Base-by-base conservation (phyloP, 2,888 invertebrate genomes). In the Drosophila infuscata region DNA sequence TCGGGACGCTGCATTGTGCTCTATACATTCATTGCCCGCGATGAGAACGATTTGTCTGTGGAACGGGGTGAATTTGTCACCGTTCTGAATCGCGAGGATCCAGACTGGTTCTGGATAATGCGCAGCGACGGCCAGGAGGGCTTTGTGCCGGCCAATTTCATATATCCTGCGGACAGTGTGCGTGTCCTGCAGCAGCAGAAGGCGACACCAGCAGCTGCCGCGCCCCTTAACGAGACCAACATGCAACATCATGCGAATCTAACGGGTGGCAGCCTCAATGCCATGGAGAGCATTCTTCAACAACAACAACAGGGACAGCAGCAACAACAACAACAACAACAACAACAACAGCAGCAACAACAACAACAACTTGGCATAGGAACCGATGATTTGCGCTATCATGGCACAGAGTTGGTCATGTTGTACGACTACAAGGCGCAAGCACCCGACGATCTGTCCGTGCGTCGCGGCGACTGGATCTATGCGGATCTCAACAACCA, bases 31-130 rank as follows among this genome's bases (percentile, higher is more conserved):
- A 96, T 97, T 46, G 98, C 98, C 0, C 94, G 98, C 41, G 98
- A 98, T 91, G 98, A 98, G 92, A 98, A 98, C 90, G 99, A 99
- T 92, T 96, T 98, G 0, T 97, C 97, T 46, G 98, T 99, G 1
- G 97, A 98, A 89, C 94, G 98, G 56, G 98, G 98, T 0, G 98
- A 99, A 92, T 97, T 98, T 94, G 98, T 99, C n/a, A 98, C 98
- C 68, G 97, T 99, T 17, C 94, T 99, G 64, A 99, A 99, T 93
- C 95, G 97, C 89, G 98, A 98, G 92, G 98, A 99, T 93, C 97
- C 97, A 0, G 98, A 98, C 93, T 99, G 99, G 99, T 98, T 97
- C 93, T 99, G 98, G 98, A 97, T 99, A 61, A 96, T 98, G 46
- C 95, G 98, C 81, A 97, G 97, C 82, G 98, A 98, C 91, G 98